Conservation (phyloP, 2,797 vertebrate genomes). For the Hirundo rustica region DNA sequence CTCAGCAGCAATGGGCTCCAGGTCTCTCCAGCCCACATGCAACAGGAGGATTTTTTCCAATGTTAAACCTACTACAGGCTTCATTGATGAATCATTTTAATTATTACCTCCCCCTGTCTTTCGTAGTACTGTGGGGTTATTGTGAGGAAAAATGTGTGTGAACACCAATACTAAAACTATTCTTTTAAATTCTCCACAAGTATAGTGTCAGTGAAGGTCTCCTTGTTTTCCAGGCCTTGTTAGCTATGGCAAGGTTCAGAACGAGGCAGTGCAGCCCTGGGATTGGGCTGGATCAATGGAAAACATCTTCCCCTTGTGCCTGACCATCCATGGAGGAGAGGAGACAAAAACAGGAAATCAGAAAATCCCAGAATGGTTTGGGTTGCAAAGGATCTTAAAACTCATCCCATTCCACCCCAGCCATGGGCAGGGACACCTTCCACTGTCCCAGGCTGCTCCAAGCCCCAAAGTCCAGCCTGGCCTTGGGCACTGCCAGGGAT, state of each 20-base stretch:
- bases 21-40: neutral
- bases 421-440: neutral
- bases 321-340: neutral
- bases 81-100: neutral
- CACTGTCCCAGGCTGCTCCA: neutral
- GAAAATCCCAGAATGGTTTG: neutral
- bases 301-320: neutral
- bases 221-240: neutral
- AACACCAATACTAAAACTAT: neutral
- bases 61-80: neutral
- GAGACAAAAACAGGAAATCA: neutral
- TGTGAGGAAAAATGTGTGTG: neutral
- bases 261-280: neutral
- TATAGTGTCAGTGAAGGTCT: neutral
- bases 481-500: too few species aligned
- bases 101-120: rapidly evolving
- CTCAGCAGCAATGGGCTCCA: neutral
- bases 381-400: too few species aligned
- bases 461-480: too few species aligned
- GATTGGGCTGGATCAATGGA: neutral
- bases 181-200: neutral
- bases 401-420: neutral
- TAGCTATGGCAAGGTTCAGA: neutral
- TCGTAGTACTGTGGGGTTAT: neutral
- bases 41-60: neutral